Evolutionary conservation across 2,888 invertebrate species (phyloP), one percentile per base, ranked within the genome.

Genomic region (Idaea straminata): DNA sequence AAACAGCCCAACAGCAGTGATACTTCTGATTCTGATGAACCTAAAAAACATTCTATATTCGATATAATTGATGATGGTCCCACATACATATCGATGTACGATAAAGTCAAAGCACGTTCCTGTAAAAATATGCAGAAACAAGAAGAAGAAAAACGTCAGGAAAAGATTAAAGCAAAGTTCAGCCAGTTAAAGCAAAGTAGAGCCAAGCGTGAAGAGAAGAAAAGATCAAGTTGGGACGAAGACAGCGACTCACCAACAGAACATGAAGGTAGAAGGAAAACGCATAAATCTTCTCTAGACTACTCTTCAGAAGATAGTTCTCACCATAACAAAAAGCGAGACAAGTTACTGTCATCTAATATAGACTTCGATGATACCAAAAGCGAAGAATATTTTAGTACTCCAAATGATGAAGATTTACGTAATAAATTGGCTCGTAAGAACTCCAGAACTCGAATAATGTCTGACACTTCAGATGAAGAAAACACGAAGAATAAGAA

Each of bases 61-160:
- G 97, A 97, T 83, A 97, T 98, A 66, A 95, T 97, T 61, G 96
- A 97, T 81, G 97, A 97, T 80, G 97, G 96, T 68, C 98, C 98
- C 0, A 95, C 96, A 10, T 98, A 98, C 83, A 97, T 98, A 68
- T 98, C 98, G 10, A 99, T 99, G 99, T 99, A 99, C 85, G 99
- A 99, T 84, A 99, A 99, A 89, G 98, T 98, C 0, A 98, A 98
- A 87, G 98, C 98, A 4, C 95, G 98, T 59, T 98, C 98, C 35
- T 98, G 97, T 78, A 98, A 98, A 87, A 98, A 98, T 84, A 97
- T 97, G 96, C 97, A 97, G 83, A 97, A 97, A 82, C 96, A 97
- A 82, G 97, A 97, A 82, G 97, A 98, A 85, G 97, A 97, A 86
- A 97, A 97, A 83, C 94, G 96, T 0, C 95, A 96, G 84, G 95